Base-by-base conservation (phyloP, 2,888 invertebrate species). In the Ceramica pisi region DNA sequence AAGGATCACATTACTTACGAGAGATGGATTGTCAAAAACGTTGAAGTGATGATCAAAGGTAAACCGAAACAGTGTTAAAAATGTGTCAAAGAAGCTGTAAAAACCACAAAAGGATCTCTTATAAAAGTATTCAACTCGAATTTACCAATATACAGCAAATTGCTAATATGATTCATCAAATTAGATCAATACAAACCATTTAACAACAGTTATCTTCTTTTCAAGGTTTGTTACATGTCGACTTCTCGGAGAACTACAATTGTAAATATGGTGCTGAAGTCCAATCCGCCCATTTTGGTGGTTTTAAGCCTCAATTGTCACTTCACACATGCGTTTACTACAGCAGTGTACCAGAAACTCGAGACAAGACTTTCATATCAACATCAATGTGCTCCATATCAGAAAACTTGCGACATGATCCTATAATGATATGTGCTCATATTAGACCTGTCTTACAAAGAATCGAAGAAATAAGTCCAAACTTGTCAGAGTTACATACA, bases 291-390 rank as follows among this genome's bases (percentile, higher is more conserved):
- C 82, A 82, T 65, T 82, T 82, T 77, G 80, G 77, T 44, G 77
- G 80, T 19, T 75, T 72, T 12, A 79, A 73, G 50, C 44, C 77
- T 9, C 80, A 77, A 55, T n/a, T 78, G 21, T 80, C 76, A 12
- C 57, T 84, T 35, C 82, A 82, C 51, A 84, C 78, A 2, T 80
- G 76, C 21, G 79, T 82, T 12, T 84, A 78, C 55, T 84, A 84
- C 41, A 67, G 38, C 31, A 68, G 44, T 51, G 41, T 70, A 48
- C 46, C 53, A 48, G 56, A 63, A 50, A 56, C 69, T 38, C 71
- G 67, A 67, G 60, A 48, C 35, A 72, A 44, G 38, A 26, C 38
- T 61, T 31, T 60, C 62, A 44, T 64, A 48, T 41, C 71, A 23
- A 72, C 67, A 55, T 74, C 57, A 9, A 63, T 79, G 48, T 75